These are phyloP conservation scores for Stomorhina lunata DNA, from an alignment of 2,888 invertebrate species.

Conservation along the genomic window DNA sequence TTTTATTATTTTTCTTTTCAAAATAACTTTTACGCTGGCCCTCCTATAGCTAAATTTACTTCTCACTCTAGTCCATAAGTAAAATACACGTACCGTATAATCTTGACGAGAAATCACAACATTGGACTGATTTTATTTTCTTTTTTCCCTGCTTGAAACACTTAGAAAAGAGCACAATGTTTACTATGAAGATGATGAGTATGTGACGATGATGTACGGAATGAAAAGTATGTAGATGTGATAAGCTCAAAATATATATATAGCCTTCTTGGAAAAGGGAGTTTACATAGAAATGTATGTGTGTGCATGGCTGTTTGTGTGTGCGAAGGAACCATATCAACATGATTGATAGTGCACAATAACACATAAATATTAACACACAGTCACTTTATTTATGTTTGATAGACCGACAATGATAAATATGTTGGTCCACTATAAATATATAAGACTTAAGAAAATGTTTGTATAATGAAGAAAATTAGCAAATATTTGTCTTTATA, in stretches of 20 bases:
- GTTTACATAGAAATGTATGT: no score
- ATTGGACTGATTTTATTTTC: constrained; percentile 17
- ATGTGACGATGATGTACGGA: constrained; percentile 1
- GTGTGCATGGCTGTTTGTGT: neutral
- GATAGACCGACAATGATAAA: no score
- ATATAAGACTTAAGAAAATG: no score
- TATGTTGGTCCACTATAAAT: neutral
- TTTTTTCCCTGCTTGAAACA: constrained; percentile 7
- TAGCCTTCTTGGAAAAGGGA: no score
- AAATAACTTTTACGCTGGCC: neutral
- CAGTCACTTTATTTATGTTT: no score
- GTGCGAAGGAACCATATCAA: neutral
- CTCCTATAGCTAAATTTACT: neutral
- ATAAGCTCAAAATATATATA: constrained; percentile 12
- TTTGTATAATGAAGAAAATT: no score
- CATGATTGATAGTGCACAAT: constrained; percentile 45
- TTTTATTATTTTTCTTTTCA: no score
- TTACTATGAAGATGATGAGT: no score
- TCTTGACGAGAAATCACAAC: constrained; percentile 31
- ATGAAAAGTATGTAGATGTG: constrained; percentile 11
- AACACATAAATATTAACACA: neutral
- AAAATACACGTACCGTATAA: constrained; percentile 6
- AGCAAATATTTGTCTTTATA: no score
- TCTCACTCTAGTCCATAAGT: neutral
- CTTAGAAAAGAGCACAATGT: neutral